phyloP scores from a whole-genome alignment of 2,888 invertebrate species.

The Sylvicola cinctus region DNA sequence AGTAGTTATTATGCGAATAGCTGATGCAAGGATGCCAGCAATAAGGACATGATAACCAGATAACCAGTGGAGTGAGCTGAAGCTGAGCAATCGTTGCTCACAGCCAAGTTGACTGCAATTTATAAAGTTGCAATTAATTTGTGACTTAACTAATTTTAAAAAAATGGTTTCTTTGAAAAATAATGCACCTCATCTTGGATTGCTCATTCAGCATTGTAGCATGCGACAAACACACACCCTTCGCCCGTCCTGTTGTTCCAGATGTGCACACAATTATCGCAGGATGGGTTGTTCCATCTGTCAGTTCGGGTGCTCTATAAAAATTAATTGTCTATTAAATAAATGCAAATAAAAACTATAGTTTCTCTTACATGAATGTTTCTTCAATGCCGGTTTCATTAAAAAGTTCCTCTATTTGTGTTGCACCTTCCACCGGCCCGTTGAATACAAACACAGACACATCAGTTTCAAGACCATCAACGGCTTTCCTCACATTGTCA shows the following conservation, averaged over 20 bases:
- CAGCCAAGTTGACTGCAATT: too few species aligned
- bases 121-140: too few species aligned
- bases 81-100: too few species aligned
- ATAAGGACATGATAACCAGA: slow-evolving; percentile 10
- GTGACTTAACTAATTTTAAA: too few species aligned
- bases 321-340: background rate
- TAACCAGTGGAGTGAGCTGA: slow-evolving; percentile 7
- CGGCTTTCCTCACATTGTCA: background rate
- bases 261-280: slow-evolving; percentile 19
- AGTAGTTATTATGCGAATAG: slow-evolving; percentile 7
- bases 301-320: slow-evolving; percentile 6
- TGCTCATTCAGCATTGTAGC: slow-evolving; percentile 12
- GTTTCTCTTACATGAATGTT: slow-evolving; percentile 13
- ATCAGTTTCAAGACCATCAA: background rate
- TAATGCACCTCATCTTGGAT: background rate
- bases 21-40: slow-evolving; percentile 7
- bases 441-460: background rate
- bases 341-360: background rate
- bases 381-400: slow-evolving; percentile 14
- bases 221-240: slow-evolving; percentile 18
- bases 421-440: slow-evolving; percentile 6
- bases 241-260: slow-evolving; percentile 19
- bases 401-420: slow-evolving; percentile 16
- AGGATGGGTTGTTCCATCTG: slow-evolving; percentile 13
- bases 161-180: background rate